These are phyloP conservation scores for Plumapathes pennacea DNA, from an alignment of 92 coral and sea anemone genomes.

Conservation along the genomic window DNA sequence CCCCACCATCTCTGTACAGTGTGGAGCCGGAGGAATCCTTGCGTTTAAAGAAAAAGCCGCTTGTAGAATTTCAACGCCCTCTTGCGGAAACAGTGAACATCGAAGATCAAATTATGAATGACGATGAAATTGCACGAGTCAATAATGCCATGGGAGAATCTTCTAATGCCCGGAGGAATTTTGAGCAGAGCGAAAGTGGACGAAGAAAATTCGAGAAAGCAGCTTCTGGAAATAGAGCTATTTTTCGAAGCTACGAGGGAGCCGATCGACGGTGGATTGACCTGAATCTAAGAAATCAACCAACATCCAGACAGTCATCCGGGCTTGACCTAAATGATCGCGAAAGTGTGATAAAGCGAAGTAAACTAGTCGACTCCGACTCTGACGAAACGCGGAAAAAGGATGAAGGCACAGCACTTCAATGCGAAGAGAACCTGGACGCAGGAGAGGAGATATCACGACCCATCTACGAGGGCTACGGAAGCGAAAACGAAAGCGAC, in stretches of 20 bases:
- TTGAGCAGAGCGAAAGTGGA: too few relatives aligned
- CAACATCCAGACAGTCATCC: too few relatives aligned
- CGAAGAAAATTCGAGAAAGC: too few relatives aligned
- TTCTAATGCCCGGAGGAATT: too few relatives aligned
- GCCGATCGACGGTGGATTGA: slow-evolving; percentile 34
- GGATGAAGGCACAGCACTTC: slow-evolving; percentile 54
- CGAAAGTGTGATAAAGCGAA: slow-evolving; percentile 67
- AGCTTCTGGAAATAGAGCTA: slow-evolving; percentile 6
- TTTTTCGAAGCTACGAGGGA: too few relatives aligned
- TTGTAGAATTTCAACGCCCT: slow-evolving; percentile 46
- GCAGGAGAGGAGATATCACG: slow-evolving; percentile 19
- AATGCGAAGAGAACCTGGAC: slow-evolving; percentile 68
- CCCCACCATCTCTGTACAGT: slow-evolving; percentile 94
- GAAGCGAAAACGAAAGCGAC: slow-evolving; percentile 52
- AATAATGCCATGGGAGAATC: slow-evolving; percentile 41
- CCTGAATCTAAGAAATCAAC: too few relatives aligned
- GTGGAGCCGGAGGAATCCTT: slow-evolving; percentile 60
- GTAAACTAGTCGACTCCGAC: slow-evolving; percentile 66
- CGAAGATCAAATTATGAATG: slow-evolving; percentile 91
- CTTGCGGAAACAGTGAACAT: slow-evolving; percentile 94
- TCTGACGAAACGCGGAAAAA: slow-evolving; percentile 54
- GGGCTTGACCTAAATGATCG: too few relatives aligned
- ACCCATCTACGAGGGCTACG: slow-evolving; percentile 37
- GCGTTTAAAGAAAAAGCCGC: slow-evolving; percentile 61
- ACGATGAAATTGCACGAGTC: slow-evolving; percentile 90